Percentiles rank a stretch among this genome's conserved stretches.
phyloP scores from a whole-genome alignment of 2,888 invertebrate genomes.

The Melanargia galathea region DNA sequence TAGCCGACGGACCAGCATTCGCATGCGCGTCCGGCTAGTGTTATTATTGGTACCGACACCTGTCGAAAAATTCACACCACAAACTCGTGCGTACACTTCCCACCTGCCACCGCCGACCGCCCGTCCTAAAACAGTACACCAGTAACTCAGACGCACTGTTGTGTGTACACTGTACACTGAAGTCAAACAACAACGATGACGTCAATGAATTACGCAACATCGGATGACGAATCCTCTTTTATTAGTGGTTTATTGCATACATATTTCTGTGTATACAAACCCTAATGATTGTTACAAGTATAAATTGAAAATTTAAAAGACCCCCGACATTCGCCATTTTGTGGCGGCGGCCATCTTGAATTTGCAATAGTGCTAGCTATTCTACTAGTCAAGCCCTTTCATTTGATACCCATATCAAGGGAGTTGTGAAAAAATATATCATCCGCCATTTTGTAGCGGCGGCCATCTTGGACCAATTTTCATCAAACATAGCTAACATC shows the following conservation, averaged over 20 bases:
- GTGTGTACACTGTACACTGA: background rate
- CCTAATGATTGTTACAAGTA: too few relatives aligned
- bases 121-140: constrained; percentile 41
- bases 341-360: too few relatives aligned
- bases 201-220: constrained; percentile 1
- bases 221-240: constrained; percentile 26
- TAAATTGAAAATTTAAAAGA: too few relatives aligned
- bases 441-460: too few relatives aligned
- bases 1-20: constrained; percentile 26
- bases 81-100: constrained; percentile 46
- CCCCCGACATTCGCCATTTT: too few relatives aligned
- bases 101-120: constrained; percentile 41
- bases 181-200: constrained; percentile 18
- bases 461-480: too few relatives aligned
- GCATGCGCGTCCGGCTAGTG: constrained; percentile 34
- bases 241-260: constrained; percentile 31
- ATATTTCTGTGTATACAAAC: too few relatives aligned
- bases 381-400: too few relatives aligned
- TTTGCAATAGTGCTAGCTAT: too few relatives aligned
- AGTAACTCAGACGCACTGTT: background rate
- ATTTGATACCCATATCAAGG: too few relatives aligned
- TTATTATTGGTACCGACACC: constrained; percentile 50
- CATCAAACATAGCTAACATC: too few relatives aligned
- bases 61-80: constrained; percentile 45
- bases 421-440: too few relatives aligned